phyloP scores from a whole-genome alignment of 2,888 invertebrate species.

The Orgyia antiqua region DNA sequence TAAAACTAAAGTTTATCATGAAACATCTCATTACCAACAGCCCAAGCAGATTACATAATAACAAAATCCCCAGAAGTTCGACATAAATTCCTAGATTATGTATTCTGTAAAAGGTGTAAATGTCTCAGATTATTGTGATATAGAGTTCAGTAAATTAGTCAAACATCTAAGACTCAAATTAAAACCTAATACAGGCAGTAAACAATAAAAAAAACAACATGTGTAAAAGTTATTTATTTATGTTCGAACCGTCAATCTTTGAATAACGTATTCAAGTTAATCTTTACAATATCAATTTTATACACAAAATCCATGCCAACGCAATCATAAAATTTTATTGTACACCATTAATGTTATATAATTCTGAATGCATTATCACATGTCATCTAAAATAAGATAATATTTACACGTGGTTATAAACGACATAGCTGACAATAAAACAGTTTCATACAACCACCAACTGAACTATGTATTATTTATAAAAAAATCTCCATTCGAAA shows the following conservation, averaged over 20 bases:
- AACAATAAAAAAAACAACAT: conserved; percentile 25
- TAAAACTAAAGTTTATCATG: no score
- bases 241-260: conserved; percentile 70
- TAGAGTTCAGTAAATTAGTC: no score
- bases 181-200: conserved; percentile 12
- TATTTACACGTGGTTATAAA: conserved; percentile 61
- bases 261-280: conserved; percentile 70
- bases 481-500: conserved; percentile 67
- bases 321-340: conserved; percentile 69
- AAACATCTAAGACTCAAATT: no score
- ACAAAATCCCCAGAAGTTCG: no score
- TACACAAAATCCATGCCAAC: conserved; percentile 70
- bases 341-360: conserved; percentile 63
- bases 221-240: conserved; percentile 76
- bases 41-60: no score
- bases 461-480: conserved; percentile 62
- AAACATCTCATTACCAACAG: no score
- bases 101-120: no score
- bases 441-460: conserved; percentile 54
- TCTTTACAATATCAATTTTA: conserved; percentile 73
- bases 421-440: conserved; percentile 52
- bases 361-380: conserved; percentile 69
- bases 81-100: no score
- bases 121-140: no score
- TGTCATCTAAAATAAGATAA: conserved; percentile 53